Evolutionary conservation across 2,797 vertebrate species (phyloP).

Genomic region (Neopelma chrysocephalum): DNA sequence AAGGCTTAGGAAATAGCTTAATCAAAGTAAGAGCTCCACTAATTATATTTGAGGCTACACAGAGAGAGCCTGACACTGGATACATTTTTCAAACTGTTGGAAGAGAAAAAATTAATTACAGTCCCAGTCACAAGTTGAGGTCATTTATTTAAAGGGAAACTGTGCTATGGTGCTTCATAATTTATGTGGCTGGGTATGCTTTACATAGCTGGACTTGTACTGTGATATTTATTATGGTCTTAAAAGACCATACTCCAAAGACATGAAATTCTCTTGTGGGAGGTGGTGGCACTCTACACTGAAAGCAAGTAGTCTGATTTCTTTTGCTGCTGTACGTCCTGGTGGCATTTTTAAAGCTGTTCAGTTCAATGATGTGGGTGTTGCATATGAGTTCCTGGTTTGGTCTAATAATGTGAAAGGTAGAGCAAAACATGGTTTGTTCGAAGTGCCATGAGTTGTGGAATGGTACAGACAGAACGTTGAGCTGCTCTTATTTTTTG

Average conservation of each 20-base stretch:
- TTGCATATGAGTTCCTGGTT: background rate
- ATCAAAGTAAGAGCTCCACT: background rate
- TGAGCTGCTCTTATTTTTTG: background rate
- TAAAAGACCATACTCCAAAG: background rate
- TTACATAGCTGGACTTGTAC: conserved; percentile 38
- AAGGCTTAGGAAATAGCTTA: background rate
- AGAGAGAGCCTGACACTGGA: background rate
- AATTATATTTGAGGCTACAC: background rate
- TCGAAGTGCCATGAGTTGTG: background rate
- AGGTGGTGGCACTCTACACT: background rate
- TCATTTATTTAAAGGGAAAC: conserved; percentile 57
- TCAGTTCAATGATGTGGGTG: background rate
- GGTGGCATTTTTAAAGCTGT: background rate
- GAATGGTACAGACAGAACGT: background rate
- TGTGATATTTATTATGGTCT: background rate
- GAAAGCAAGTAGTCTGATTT: background rate
- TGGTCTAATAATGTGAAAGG: background rate
- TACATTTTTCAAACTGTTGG: conserved; percentile 11
- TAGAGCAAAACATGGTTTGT: background rate
- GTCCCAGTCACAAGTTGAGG: conserved; percentile 19
- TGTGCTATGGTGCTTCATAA: background rate
- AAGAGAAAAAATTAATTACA: conserved; percentile 37
- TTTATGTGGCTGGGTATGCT: background rate
- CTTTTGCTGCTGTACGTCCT: background rate
- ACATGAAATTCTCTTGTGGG: background rate